A percentile compares a stretch with the other conserved stretches of the same genome.
Evolutionary conservation across 1,140 invertebrate genomes (phyloP).

Genomic region (Ladona fulva): DNA sequence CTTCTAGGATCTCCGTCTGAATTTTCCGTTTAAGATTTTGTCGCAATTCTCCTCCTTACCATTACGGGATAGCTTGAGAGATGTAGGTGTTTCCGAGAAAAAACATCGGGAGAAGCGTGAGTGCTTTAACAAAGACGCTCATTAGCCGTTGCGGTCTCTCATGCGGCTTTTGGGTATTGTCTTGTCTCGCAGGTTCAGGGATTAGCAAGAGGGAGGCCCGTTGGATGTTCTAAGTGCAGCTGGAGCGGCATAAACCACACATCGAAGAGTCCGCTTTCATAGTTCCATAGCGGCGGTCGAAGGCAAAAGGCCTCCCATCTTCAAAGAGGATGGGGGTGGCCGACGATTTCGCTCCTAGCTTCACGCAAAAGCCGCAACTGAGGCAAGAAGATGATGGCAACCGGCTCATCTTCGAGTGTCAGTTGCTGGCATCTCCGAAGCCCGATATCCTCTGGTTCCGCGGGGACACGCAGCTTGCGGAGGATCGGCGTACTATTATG

Average conservation of each 20-base stretch:
- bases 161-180: background rate
- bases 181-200: background rate
- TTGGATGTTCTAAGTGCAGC: background rate
- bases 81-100: too few species aligned
- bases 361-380: conserved; percentile 92
- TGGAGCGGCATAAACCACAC: background rate
- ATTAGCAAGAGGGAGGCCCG: background rate
- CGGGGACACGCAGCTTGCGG: conserved; percentile 69
- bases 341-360: conserved; percentile 93
- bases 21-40: too few species aligned
- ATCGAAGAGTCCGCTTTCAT: background rate
- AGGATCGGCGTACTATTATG: conserved; percentile 75
- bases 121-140: too few species aligned
- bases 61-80: too few species aligned
- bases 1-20: too few species aligned
- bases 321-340: conserved; percentile 56
- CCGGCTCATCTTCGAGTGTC: conserved; percentile 90
- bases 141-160: background rate
- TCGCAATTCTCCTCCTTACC: too few species aligned
- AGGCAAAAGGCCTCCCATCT: background rate
- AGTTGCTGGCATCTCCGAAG: conserved; percentile 75
- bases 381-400: conserved; percentile 94
- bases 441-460: conserved; percentile 89
- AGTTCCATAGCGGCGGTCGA: background rate
- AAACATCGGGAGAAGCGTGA: too few species aligned